Conservation (phyloP, 2,113 vertebrate species). For the Aythya baeri region DNA sequence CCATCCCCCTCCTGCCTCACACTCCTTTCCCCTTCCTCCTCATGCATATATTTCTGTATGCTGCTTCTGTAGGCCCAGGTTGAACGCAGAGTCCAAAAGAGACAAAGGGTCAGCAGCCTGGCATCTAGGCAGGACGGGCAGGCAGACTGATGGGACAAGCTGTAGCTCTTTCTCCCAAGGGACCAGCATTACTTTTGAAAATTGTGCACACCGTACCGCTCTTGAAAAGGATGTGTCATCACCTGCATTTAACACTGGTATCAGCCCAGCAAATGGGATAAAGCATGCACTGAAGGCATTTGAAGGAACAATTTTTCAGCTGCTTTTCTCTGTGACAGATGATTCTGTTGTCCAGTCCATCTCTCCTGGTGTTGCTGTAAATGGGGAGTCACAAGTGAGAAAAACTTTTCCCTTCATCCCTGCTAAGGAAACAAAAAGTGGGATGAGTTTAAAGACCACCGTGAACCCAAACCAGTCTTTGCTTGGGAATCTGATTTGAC, state of each 20-base stretch:
- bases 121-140: background rate
- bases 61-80: background rate
- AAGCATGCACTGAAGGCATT: constrained; percentile 24
- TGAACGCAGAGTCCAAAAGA: background rate
- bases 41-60: background rate
- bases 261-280: constrained; percentile 30
- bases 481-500: background rate
- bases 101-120: background rate
- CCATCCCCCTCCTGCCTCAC: background rate
- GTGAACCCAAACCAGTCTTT: background rate
- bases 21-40: background rate
- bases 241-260: constrained; percentile 57
- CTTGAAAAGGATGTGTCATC: constrained; percentile 64
- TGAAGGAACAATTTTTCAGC: constrained; percentile 44
- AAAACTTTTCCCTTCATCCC: background rate
- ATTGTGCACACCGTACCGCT: background rate
- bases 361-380: background rate
- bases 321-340: constrained; percentile 52
- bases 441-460: background rate
- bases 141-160: constrained; percentile 21
- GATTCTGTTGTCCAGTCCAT: constrained; percentile 36
- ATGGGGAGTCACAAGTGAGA: background rate
- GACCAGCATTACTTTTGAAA: background rate
- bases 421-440: background rate
- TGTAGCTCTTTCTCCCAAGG: background rate